Evolutionary conservation across 2,888 invertebrate genomes (phyloP).

Genomic region (Linnaemya tessellans): DNA sequence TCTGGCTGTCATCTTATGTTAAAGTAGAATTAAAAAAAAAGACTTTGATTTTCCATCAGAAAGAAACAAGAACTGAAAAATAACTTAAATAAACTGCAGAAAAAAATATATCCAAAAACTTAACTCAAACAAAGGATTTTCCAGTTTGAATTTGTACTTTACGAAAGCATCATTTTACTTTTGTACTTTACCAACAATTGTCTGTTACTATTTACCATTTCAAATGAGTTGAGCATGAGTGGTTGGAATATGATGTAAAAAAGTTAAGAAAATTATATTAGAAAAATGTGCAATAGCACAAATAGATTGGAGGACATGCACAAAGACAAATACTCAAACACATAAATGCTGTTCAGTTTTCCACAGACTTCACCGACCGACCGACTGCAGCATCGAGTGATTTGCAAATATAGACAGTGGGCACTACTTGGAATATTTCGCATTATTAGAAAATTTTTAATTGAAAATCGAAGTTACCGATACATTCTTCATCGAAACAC

Average conservation of each 20-base stretch:
- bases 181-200: constrained; percentile 59
- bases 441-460: no score
- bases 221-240: constrained; percentile 65
- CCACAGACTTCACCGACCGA: constrained; percentile 24
- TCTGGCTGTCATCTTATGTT: constrained; percentile 10
- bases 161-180: constrained; percentile 59
- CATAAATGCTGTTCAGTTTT: background rate
- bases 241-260: constrained; percentile 26
- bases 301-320: constrained; percentile 7
- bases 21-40: constrained; percentile 7
- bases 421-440: background rate
- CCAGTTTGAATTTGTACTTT: constrained; percentile 47
- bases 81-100: background rate
- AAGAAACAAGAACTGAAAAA: background rate
- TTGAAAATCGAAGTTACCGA: no score
- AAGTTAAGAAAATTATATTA: constrained; percentile 67
- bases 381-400: constrained; percentile 9
- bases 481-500: no score
- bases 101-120: constrained; percentile 15
- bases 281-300: constrained; percentile 35
- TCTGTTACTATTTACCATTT: constrained; percentile 70
- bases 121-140: constrained; percentile 69
- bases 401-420: constrained; percentile 59
- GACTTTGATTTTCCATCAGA: constrained; percentile 37
- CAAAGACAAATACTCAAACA: background rate